Conservation (phyloP, 2,888 invertebrate genomes). For the Emmelina monodactyla region DNA sequence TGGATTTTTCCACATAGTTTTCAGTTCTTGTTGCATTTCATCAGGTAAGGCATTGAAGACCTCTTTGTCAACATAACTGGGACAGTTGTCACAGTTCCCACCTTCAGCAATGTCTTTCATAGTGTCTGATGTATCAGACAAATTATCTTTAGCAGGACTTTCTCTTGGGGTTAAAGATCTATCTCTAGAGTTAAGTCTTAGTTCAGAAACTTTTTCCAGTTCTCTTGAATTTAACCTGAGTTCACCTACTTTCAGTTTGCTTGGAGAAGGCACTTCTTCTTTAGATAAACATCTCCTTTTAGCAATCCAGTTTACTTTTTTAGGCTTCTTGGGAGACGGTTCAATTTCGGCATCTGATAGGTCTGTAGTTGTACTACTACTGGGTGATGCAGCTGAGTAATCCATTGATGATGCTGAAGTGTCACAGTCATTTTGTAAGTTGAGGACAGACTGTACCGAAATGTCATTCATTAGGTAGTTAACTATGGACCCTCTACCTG, state of each 20-base stretch:
- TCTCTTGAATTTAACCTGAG: slow-evolving; percentile 71
- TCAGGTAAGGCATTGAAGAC: slow-evolving; percentile 76
- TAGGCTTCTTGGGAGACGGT: slow-evolving; percentile 78
- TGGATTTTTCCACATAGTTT: slow-evolving; percentile 71
- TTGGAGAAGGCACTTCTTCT: slow-evolving; percentile 70
- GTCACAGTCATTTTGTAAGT: slow-evolving; percentile 67
- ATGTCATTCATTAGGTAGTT: slow-evolving; percentile 79
- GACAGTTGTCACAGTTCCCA: slow-evolving; percentile 60
- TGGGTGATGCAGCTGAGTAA: slow-evolving; percentile 53
- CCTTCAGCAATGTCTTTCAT: slow-evolving; percentile 47
- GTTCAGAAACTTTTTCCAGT: slow-evolving; percentile 61
- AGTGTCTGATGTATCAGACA: slow-evolving; percentile 45
- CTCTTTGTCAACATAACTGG: slow-evolving; percentile 71
- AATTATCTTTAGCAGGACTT: slow-evolving; percentile 50
- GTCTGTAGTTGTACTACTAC: slow-evolving; percentile 63
- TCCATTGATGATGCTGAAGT: slow-evolving; percentile 53
- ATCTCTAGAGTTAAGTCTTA: slow-evolving; percentile 51
- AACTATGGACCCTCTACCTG: slow-evolving; percentile 75
- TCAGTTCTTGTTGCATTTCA: slow-evolving; percentile 76
- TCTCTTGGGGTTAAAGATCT: slow-evolving; percentile 51
- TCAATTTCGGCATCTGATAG: slow-evolving; percentile 74
- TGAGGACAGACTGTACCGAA: slow-evolving; percentile 79
- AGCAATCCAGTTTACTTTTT: slow-evolving; percentile 59
- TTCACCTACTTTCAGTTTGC: slow-evolving; percentile 73
- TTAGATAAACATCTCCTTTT: slow-evolving; percentile 54